A percentile compares a stretch with the other conserved stretches of the same genome.
phyloP scores from a whole-genome alignment of 1,140 invertebrate genomes.

The Lucilia sericata region DNA sequence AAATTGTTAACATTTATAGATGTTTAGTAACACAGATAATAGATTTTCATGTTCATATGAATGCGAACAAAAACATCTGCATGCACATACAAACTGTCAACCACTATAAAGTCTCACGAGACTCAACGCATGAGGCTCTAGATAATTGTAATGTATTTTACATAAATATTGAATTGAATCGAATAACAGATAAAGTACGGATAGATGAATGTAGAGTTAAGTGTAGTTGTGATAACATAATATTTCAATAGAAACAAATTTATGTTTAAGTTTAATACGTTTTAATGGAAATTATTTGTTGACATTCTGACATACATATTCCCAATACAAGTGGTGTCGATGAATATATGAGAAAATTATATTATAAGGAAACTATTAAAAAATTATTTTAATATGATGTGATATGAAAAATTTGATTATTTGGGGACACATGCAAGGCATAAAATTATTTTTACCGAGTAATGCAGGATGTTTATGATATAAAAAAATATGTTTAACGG shows the following conservation, averaged over 20 bases:
- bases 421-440: too few species aligned
- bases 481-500: too few species aligned
- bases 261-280: neutral
- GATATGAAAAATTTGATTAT: too few species aligned
- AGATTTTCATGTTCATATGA: neutral
- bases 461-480: too few species aligned
- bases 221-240: too few species aligned
- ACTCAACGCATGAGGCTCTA: neutral
- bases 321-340: too few species aligned
- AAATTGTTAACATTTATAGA: neutral
- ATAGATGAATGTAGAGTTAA: neutral
- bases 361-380: too few species aligned
- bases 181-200: neutral
- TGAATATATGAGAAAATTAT: too few species aligned
- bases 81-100: neutral
- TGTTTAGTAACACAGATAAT: neutral
- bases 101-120: neutral
- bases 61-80: neutral
- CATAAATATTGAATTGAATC: slow-evolving; percentile 13
- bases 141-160: slow-evolving; percentile 23
- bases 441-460: too few species aligned
- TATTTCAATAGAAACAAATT: neutral
- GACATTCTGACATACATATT: neutral
- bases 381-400: too few species aligned
- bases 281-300: neutral